A percentile compares a stretch with the other conserved stretches of the same genome.
phyloP scores from a whole-genome alignment of 2,113 vertebrate genomes.

The Sitta europaea region DNA sequence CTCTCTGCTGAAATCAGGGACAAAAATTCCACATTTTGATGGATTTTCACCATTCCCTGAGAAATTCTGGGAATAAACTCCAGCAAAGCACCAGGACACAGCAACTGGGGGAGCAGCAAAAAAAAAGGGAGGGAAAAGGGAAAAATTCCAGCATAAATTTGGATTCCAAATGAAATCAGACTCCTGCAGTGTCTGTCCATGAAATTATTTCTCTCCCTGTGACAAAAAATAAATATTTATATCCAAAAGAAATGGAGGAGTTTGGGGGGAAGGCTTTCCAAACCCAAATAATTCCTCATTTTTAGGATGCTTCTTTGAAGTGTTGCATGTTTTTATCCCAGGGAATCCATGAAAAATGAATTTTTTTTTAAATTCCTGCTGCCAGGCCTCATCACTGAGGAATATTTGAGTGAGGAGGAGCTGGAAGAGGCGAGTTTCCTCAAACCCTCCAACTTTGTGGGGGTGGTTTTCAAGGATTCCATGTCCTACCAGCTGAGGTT shows the following conservation, averaged over 20 bases:
- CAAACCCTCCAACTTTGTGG: conserved; percentile 63
- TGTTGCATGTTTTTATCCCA: fast-evolving
- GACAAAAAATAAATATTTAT: background rate
- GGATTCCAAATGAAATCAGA: no score
- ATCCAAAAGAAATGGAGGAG: background rate
- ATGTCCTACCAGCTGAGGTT: conserved; percentile 77
- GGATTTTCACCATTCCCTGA: background rate
- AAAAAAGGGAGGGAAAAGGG: background rate
- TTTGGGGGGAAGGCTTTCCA: background rate
- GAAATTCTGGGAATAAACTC: background rate
- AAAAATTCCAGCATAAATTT: background rate
- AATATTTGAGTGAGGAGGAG: conserved; percentile 70
- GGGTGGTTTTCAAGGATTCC: conserved; percentile 70
- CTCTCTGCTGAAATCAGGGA: background rate
- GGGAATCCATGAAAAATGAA: no score
- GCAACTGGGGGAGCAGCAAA: background rate
- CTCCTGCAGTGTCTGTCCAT: background rate
- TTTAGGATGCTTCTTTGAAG: background rate
- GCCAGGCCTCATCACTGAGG: conserved; percentile 64
- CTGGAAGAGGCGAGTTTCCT: conserved; percentile 63
- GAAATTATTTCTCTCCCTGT: background rate
- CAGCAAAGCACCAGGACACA: background rate
- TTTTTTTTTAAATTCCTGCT: background rate
- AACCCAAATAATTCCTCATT: background rate
- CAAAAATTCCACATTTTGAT: background rate